These are phyloP conservation scores for Carcinoscorpius rotundicauda DNA, from an alignment of 1,140 invertebrate genomes.

Conservation along the genomic window DNA sequence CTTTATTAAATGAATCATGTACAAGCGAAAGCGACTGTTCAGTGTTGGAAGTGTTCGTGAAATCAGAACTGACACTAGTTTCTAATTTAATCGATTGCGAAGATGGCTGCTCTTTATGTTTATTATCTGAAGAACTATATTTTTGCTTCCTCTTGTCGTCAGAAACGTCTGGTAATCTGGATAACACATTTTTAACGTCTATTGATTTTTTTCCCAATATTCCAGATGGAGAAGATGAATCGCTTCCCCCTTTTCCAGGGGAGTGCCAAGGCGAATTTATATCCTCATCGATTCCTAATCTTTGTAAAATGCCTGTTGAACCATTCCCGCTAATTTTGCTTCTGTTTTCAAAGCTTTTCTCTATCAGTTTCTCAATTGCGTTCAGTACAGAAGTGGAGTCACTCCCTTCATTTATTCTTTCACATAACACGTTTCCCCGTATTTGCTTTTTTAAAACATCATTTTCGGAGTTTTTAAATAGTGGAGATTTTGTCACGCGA, in stretches of 20 bases:
- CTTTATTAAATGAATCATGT: too few species aligned
- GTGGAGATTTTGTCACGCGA: neutral
- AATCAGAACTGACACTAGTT: too few species aligned
- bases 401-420: neutral
- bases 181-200: too few species aligned
- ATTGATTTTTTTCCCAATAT: too few species aligned
- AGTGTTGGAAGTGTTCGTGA: too few species aligned
- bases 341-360: conserved; percentile 87
- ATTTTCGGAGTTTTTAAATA: neutral
- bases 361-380: conserved; percentile 90
- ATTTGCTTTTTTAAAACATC: neutral
- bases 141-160: too few species aligned
- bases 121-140: too few species aligned
- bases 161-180: too few species aligned
- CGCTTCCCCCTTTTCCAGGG: conserved; percentile 50
- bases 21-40: too few species aligned
- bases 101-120: too few species aligned
- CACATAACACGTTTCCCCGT: too few species aligned
- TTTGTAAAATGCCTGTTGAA: conserved; percentile 67
- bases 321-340: conserved; percentile 33
- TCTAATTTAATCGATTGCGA: too few species aligned
- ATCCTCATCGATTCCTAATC: conserved; percentile 78
- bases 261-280: conserved; percentile 28
- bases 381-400: conserved; percentile 60
- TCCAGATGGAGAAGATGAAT: conserved; percentile 44